These are phyloP conservation scores for Ophioderma brevispina DNA, from an alignment of 35 echinoderm and acorn worm genomes.

Conservation along the genomic window DNA sequence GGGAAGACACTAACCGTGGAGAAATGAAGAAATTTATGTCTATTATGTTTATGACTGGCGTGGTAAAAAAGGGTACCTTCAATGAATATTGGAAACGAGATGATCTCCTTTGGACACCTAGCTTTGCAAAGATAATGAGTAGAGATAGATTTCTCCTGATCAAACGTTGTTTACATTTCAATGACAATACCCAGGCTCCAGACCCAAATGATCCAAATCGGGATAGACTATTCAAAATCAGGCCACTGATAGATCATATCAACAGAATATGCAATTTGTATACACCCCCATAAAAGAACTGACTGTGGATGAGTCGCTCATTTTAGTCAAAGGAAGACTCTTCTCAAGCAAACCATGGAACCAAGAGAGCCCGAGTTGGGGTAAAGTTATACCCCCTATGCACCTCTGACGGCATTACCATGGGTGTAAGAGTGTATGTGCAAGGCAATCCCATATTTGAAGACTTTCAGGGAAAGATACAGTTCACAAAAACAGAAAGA, in stretches of 20 bases:
- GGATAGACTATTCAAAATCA: constrained; percentile 1
- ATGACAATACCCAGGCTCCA: constrained; percentile 27
- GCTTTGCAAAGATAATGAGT: background rate
- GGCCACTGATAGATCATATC: constrained; percentile 1
- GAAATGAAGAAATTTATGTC: constrained; percentile 29
- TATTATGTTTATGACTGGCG: background rate
- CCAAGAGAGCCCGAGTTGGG: background rate
- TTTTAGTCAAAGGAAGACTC: background rate
- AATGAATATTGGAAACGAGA: constrained; percentile 10
- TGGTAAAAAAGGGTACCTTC: constrained; percentile 10
- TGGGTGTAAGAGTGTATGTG: background rate
- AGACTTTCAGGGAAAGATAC: background rate
- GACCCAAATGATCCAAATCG: background rate
- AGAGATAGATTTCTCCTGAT: constrained; percentile 13
- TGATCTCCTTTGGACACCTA: background rate
- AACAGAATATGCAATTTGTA: constrained; percentile 9
- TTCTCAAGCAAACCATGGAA: constrained; percentile 2
- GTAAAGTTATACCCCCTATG: background rate
- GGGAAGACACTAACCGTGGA: background rate
- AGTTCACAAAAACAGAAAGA: constrained; percentile 17
- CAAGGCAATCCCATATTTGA: background rate
- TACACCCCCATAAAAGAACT: background rate
- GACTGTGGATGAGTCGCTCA: constrained; percentile 1
- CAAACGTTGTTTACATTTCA: constrained; percentile 28
- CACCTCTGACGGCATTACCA: constrained; percentile 21